These are phyloP conservation scores for Lepisosteus osseus DNA, from an alignment of 2,113 vertebrate species.

Conservation along the genomic window DNA sequence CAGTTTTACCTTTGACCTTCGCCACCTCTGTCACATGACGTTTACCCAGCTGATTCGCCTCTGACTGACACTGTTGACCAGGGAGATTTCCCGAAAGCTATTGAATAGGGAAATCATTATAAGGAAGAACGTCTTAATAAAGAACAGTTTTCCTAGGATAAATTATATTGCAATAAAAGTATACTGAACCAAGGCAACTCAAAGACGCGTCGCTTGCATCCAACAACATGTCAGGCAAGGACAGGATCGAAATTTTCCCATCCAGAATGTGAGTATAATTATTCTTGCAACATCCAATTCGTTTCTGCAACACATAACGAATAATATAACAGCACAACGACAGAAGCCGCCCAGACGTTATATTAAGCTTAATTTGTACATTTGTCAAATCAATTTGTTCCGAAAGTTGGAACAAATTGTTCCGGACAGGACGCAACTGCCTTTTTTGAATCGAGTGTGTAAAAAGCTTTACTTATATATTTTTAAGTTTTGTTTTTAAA, in stretches of 20 bases:
- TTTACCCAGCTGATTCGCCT: conserved; percentile 54
- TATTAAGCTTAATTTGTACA: too few relatives aligned
- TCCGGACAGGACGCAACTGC: too few relatives aligned
- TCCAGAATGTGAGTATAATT: conserved; percentile 88
- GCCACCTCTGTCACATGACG: conserved; percentile 27
- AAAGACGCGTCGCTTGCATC: background rate
- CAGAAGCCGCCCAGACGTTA: too few relatives aligned
- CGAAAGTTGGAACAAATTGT: too few relatives aligned
- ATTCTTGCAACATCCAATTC: too few relatives aligned
- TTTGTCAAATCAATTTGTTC: too few relatives aligned
- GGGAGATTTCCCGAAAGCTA: conserved; percentile 4
- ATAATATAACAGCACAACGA: too few relatives aligned
- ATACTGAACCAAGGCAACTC: background rate
- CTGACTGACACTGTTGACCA: conserved; percentile 41
- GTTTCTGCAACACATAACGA: too few relatives aligned
- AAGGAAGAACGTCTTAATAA: background rate
- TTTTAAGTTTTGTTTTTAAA: too few relatives aligned
- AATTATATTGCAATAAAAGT: background rate
- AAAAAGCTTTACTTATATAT: too few relatives aligned
- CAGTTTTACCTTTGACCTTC: background rate
- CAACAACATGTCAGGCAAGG: conserved; percentile 86
- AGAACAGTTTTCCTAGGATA: background rate
- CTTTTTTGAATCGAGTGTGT: too few relatives aligned
- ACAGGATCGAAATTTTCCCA: conserved; percentile 92
- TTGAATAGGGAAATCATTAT: conserved; percentile 1